Evolutionary conservation across 1,140 invertebrate genomes (phyloP).

Genomic region (Drosophila pruinosa): DNA sequence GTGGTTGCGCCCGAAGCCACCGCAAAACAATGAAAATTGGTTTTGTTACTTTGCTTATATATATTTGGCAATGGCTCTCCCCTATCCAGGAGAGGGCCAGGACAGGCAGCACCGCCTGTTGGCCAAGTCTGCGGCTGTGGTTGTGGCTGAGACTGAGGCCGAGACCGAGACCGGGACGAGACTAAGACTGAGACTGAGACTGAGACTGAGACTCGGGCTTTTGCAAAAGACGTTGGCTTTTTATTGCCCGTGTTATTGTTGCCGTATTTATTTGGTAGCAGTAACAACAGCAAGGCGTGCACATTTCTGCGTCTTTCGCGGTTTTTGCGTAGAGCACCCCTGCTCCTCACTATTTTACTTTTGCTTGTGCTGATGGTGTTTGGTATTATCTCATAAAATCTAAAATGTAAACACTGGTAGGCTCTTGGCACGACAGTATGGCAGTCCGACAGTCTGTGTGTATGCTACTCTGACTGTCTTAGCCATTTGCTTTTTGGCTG

Average conservation of each 20-base stretch:
- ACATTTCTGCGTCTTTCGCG: slow-evolving; percentile 36
- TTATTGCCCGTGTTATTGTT: slow-evolving; percentile 74
- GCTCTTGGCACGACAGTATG: slow-evolving; percentile 10
- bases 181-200: slow-evolving; percentile 28
- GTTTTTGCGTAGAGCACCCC: slow-evolving; percentile 22
- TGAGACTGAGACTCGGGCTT: slow-evolving; percentile 41
- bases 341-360: neutral
- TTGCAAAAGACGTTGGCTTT: slow-evolving; percentile 59
- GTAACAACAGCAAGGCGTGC: slow-evolving; percentile 13
- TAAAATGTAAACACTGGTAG: slow-evolving; percentile 75
- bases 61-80: slow-evolving; percentile 5
- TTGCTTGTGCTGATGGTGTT: slow-evolving; percentile 59
- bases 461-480: too few species aligned
- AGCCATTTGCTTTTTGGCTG: slow-evolving; percentile 12
- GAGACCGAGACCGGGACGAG: slow-evolving; percentile 2
- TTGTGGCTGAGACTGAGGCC: slow-evolving; percentile 18
- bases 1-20: slow-evolving; percentile 47
- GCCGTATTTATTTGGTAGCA: slow-evolving; percentile 73
- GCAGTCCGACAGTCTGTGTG: neutral
- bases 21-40: slow-evolving; percentile 80
- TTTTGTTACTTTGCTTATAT: slow-evolving; percentile 69
- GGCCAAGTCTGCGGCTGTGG: slow-evolving; percentile 45
- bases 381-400: slow-evolving; percentile 78
- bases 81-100: neutral
- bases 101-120: slow-evolving; percentile 17